Evolutionary conservation across 2,113 vertebrate species (phyloP).

Genomic region (Leucopternis melanops): DNA sequence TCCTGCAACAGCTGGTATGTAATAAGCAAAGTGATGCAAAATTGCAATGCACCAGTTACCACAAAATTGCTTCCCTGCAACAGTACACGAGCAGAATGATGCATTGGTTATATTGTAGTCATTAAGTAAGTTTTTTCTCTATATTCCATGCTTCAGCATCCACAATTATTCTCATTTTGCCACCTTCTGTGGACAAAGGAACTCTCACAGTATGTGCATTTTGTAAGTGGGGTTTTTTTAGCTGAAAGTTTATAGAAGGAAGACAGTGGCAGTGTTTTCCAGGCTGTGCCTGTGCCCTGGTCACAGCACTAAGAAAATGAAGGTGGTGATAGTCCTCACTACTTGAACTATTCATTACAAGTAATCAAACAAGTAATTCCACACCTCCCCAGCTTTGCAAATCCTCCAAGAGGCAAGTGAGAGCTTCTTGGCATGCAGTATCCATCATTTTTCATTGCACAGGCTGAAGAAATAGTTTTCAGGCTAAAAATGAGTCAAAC

Average conservation of each 20-base stretch:
- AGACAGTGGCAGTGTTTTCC: neutral
- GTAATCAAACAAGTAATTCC: neutral
- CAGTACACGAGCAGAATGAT: accelerated
- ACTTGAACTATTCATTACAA: neutral
- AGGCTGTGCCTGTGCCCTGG: neutral
- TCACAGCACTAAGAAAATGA: neutral
- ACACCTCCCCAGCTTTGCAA: neutral
- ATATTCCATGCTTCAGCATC: neutral
- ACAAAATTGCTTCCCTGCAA: neutral
- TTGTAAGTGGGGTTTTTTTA: neutral
- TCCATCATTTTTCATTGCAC: neutral
- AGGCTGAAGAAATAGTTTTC: neutral
- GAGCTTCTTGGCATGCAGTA: neutral
- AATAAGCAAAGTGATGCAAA: neutral
- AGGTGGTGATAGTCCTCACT: neutral
- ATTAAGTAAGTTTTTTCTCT: neutral
- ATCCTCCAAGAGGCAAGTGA: neutral
- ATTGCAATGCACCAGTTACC: neutral
- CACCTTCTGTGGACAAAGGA: neutral
- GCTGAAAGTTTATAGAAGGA: neutral
- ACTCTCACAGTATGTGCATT: neutral
- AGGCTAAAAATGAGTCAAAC: neutral
- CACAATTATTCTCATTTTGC: neutral
- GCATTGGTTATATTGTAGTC: accelerated
- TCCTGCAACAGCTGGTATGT: accelerated